Evolutionary conservation across 2,888 invertebrate genomes (phyloP), one percentile per base, ranked within the genome.

Genomic region (Laspeyria flexula): DNA sequence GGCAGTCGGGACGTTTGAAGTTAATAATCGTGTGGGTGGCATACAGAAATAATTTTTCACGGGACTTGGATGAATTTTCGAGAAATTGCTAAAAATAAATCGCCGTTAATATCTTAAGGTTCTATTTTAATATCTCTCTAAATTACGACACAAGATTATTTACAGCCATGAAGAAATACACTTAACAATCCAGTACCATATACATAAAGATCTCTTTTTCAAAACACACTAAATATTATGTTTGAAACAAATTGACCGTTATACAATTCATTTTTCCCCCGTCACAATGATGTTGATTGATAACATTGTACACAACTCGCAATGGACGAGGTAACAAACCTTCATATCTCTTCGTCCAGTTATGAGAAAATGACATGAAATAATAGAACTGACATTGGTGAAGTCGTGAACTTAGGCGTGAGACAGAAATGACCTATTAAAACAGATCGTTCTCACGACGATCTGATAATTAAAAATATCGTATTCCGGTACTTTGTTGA

Each of bases 301-400:
- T 25, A 6, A 25, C 7, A 25, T 6, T 49, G 43, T 30, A 43
- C 10, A 53, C 3, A 37, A 29, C 3, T 29, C 33, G 40, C 25
- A 51, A 35, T 44, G 44, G 21, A 18, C 41, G 29, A 37, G 13
- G 30, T 51, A 50, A 44, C 15, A 33, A 49, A 23, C 38, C 44
- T 46, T 48, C 53, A 52, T 66, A 61, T 39, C 43, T 53, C 34
- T 48, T n/a, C 11, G 12, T 15, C 13, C 13, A 40, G 11, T 33
- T 21, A 50, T 59, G 65, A 37, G 65, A 68, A 51, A 45, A 64
- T 40, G 33, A 44, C 44, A 21, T 37, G 16, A 23, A 52, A 60
- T 57, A 56, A 65, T 67, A 43, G 13, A n/a, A 33, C 51, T 52
- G 66, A 66, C 70, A 63, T 69, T 65, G 67, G 59, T 15, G 11